Evolutionary conservation across 2,113 vertebrate species (phyloP).

Genomic region (Protomyctophum bolini): DNA sequence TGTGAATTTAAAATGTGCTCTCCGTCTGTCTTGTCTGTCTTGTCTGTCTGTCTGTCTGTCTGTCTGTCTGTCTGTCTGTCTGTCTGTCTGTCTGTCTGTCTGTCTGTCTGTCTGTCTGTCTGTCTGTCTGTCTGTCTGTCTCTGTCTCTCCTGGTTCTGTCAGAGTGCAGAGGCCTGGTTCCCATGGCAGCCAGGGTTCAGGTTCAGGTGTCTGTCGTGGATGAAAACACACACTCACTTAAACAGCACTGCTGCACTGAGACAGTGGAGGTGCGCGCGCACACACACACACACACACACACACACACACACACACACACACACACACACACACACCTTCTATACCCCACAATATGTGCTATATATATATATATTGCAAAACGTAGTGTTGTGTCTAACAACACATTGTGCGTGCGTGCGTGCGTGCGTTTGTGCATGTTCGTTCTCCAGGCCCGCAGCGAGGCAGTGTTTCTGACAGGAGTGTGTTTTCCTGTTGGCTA

Average conservation of each 20-base stretch:
- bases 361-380: too few species aligned
- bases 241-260: not conserved
- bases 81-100: too few species aligned
- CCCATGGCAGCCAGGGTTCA: not conserved
- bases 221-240: not conserved
- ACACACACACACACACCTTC: not conserved
- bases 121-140: not conserved
- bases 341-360: too few species aligned
- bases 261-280: not conserved
- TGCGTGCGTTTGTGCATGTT: not conserved
- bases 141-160: not conserved
- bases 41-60: not conserved
- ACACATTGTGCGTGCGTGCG: not conserved
- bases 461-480: conserved; percentile 5
- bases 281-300: not conserved
- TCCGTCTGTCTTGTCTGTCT: too few species aligned
- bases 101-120: not conserved
- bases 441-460: not conserved
- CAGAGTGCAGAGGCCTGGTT: conserved; percentile 1
- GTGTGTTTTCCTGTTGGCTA: conserved; percentile 1
- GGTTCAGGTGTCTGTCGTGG: not conserved
- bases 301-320: not conserved
- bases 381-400: too few species aligned
- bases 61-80: not conserved
- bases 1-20: too few species aligned